A percentile compares a stretch with the other conserved stretches of the same genome.
phyloP scores from a whole-genome alignment of 1,140 invertebrate species.

The Drosophila kanapiae region DNA sequence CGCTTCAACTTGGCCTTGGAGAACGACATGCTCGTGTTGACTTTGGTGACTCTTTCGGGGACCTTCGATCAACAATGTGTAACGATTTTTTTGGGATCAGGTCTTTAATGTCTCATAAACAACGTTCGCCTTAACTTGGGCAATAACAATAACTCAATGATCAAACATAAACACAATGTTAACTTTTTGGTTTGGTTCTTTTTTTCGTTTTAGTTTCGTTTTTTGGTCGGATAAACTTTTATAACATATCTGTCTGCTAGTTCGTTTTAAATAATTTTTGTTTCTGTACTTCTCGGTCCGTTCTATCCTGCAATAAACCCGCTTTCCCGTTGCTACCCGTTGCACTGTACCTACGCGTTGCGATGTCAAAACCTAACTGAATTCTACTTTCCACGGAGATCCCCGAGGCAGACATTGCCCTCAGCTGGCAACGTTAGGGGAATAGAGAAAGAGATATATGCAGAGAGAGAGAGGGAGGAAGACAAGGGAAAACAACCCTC shows the following conservation, averaged over 20 bases:
- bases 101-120: constrained; percentile 37
- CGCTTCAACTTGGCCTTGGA: constrained; percentile 85
- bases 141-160: constrained; percentile 76
- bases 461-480: neutral
- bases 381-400: constrained; percentile 32
- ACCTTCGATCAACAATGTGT: constrained; percentile 8
- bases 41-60: constrained; percentile 1
- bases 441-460: neutral
- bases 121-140: constrained; percentile 34
- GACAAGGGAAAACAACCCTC: constrained; percentile 58
- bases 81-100: constrained; percentile 34
- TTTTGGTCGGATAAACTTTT: constrained; percentile 31
- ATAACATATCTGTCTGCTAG: constrained; percentile 57
- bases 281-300: constrained; percentile 59
- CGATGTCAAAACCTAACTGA: constrained; percentile 83
- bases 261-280: constrained; percentile 54
- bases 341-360: constrained; percentile 76
- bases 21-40: constrained; percentile 69
- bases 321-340: constrained; percentile 66
- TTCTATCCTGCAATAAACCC: constrained; percentile 41
- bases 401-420: constrained; percentile 50
- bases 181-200: constrained; percentile 39
- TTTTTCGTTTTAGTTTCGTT: neutral
- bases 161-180: constrained; percentile 65
- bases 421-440: neutral